These are phyloP conservation scores for Hyla sarda DNA, from an alignment of 2,113 vertebrate species.

Conservation along the genomic window DNA sequence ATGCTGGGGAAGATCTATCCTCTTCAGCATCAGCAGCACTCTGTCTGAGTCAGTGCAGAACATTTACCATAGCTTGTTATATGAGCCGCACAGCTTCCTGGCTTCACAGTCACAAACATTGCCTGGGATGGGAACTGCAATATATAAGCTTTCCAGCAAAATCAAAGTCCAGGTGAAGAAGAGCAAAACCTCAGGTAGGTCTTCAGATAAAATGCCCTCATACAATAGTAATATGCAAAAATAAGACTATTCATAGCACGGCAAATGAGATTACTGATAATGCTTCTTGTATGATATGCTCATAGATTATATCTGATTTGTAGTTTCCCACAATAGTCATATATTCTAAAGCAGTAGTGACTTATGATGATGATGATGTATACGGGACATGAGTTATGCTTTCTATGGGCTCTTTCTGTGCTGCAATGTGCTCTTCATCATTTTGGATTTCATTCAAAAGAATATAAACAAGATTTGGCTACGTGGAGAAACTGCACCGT, in stretches of 20 bases:
- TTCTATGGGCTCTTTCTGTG: too few relatives aligned
- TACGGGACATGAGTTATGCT: neutral
- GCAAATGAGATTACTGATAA: neutral
- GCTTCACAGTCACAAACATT: neutral
- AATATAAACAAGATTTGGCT: neutral
- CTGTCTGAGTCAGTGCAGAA: slow-evolving; percentile 39
- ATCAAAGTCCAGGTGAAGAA: slow-evolving; percentile 68
- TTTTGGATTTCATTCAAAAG: neutral
- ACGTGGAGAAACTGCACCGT: neutral
- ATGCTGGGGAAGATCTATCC: slow-evolving; percentile 35
- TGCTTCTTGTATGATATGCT: neutral
- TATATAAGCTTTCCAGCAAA: slow-evolving; percentile 68
- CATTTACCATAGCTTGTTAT: slow-evolving; percentile 13
- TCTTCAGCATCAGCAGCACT: slow-evolving; percentile 50
- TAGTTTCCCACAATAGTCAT: neutral
- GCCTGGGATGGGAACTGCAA: slow-evolving; percentile 64
- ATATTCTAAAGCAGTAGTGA: neutral
- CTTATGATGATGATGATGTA: neutral
- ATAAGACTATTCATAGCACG: neutral
- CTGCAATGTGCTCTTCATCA: neutral
- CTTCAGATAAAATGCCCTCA: neutral
- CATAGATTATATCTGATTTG: neutral
- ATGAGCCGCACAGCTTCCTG: slow-evolving; percentile 58
- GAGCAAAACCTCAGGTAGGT: slow-evolving; percentile 65
- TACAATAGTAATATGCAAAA: neutral